phyloP scores from a whole-genome alignment of 2,888 invertebrate species.

The Herminia tarsipennalis region DNA sequence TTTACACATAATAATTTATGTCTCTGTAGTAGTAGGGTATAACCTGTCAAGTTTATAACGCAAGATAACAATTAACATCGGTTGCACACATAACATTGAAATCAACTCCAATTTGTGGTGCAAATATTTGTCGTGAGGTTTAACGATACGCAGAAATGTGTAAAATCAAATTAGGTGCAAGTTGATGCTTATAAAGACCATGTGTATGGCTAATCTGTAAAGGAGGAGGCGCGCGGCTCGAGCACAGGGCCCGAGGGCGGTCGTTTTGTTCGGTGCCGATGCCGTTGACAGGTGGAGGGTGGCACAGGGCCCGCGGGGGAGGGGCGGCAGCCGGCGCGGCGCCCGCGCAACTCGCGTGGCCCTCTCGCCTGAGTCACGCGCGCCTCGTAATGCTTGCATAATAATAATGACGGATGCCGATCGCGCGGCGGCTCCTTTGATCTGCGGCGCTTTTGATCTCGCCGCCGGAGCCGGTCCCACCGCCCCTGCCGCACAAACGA shows the following conservation, averaged over 20 bases:
- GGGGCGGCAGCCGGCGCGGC: constrained; percentile 59
- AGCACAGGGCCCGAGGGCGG: constrained; percentile 47
- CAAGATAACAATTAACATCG: no score
- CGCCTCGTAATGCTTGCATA: constrained; percentile 86
- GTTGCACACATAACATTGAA: no score
- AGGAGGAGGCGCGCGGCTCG: constrained; percentile 43
- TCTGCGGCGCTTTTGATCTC: constrained; percentile 83
- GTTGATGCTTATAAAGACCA: constrained; percentile 52
- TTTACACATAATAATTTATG: no score
- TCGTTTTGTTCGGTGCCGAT: constrained; percentile 51
- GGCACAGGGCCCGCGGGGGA: constrained; percentile 53
- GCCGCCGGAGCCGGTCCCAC: constrained; percentile 81
- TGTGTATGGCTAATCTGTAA: constrained; percentile 59
- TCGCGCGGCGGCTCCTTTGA: constrained; percentile 85
- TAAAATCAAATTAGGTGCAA: constrained; percentile 58
- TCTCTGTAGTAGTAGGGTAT: no score
- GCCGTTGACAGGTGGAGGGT: constrained; percentile 66
- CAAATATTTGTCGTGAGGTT: neutral
- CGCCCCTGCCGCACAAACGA: constrained; percentile 83
- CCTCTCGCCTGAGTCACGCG: constrained; percentile 84
- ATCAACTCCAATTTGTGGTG: no score
- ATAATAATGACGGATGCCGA: constrained; percentile 86
- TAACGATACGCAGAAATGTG: constrained; percentile 10
- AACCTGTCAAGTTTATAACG: no score
- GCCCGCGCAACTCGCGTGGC: constrained; percentile 83